Evolutionary conservation across 2,797 vertebrate species (phyloP).

Genomic region (Thripadectes ignobilis): DNA sequence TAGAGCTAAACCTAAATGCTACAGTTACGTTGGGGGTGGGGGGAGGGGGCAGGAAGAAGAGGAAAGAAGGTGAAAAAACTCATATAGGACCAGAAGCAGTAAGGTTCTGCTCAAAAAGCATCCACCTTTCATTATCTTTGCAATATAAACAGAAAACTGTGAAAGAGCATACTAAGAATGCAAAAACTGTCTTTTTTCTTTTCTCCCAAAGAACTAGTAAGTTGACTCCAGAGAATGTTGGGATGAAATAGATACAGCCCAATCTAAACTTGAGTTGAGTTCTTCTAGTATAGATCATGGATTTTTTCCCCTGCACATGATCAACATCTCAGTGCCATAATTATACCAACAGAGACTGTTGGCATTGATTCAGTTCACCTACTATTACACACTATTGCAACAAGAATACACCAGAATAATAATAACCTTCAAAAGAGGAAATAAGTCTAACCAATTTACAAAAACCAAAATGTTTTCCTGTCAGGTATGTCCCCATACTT

Average conservation of each 20-base stretch:
- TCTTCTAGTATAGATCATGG: not conserved
- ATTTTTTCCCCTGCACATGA: not conserved
- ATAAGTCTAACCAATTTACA: not conserved
- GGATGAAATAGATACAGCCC: not conserved
- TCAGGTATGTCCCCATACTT: not conserved
- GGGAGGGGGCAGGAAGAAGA: not conserved
- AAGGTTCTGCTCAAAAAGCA: not conserved
- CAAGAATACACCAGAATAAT: not conserved
- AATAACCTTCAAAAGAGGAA: not conserved
- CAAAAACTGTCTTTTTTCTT: not conserved
- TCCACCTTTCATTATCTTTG: not conserved
- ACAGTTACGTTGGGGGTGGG: fast-evolving
- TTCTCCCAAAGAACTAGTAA: not conserved
- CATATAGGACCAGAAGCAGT: not conserved
- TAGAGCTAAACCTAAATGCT: not conserved
- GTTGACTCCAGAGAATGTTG: not conserved
- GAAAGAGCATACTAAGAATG: not conserved
- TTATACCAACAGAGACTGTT: not conserved
- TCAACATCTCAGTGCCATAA: not conserved
- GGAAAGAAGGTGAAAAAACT: not conserved
- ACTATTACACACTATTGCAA: not conserved
- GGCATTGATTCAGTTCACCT: not conserved
- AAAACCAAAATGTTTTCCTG: not conserved
- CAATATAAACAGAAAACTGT: not conserved
- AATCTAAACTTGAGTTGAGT: not conserved